A percentile compares a stretch with the other conserved stretches of the same genome.
Conservation (phyloP, 2,113 vertebrate genomes). For the Panurus biarmicus region DNA sequence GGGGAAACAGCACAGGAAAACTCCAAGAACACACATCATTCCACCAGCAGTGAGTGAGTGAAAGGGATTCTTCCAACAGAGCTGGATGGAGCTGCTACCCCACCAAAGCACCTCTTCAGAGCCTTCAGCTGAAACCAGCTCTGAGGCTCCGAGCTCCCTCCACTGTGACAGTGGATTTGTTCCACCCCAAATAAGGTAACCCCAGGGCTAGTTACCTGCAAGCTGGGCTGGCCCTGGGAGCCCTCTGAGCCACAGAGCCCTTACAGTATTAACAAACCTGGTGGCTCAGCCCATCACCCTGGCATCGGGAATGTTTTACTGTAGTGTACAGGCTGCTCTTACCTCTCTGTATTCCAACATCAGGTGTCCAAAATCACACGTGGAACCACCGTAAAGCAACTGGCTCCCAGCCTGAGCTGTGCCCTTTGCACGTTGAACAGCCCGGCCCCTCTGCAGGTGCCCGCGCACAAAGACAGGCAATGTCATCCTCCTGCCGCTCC, state of each 20-base stretch:
- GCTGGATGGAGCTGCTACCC: background rate
- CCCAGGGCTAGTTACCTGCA: background rate
- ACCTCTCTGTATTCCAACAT: background rate
- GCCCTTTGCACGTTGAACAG: background rate
- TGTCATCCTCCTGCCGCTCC: background rate
- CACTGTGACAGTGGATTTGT: background rate
- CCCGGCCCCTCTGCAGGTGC: background rate
- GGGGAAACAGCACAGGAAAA: background rate
- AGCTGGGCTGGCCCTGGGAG: background rate
- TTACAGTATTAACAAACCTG: background rate
- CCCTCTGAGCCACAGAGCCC: background rate
- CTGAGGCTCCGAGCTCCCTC: background rate
- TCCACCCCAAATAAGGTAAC: background rate
- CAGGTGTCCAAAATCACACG: background rate
- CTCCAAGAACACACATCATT: rapidly evolving
- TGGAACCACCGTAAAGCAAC: background rate
- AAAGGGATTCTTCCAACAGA: background rate
- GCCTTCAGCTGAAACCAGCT: background rate
- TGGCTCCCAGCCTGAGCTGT: rapidly evolving
- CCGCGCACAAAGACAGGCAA: background rate
- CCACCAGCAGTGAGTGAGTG: background rate
- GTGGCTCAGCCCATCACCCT: background rate
- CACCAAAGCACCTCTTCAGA: background rate
- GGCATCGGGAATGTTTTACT: rapidly evolving
- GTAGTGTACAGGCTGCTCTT: rapidly evolving